phyloP scores from a whole-genome alignment of 1,140 invertebrate genomes.

The Aphaenogaster rudis region DNA sequence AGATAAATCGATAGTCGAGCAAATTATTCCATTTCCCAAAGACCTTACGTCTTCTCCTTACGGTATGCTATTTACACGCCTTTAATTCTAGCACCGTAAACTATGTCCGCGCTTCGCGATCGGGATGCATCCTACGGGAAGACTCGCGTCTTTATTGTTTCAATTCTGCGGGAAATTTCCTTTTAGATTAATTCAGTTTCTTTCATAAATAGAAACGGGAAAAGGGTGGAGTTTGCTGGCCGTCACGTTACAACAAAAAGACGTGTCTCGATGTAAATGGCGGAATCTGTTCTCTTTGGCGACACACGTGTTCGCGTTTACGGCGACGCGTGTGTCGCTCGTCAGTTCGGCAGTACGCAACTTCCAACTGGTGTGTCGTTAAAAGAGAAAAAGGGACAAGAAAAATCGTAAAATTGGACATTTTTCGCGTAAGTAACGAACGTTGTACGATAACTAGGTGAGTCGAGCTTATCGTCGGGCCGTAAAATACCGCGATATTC shows the following conservation, averaged over 20 bases:
- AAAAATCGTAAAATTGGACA: background rate
- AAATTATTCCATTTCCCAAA: background rate
- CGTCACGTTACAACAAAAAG: background rate
- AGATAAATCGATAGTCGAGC: background rate
- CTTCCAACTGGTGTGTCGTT: too few species aligned
- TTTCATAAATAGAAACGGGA: background rate
- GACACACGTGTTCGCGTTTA: slow-evolving; percentile 5
- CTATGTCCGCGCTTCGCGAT: background rate
- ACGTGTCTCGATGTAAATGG: slow-evolving; percentile 1
- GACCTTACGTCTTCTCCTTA: background rate
- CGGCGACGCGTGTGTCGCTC: background rate
- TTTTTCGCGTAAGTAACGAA: background rate
- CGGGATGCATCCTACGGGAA: background rate
- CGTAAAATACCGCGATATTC: slow-evolving; percentile 73
- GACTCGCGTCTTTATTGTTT: background rate
- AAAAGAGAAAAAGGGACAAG: background rate
- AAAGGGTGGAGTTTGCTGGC: background rate
- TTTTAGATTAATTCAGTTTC: background rate
- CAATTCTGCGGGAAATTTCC: background rate
- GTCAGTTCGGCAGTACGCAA: background rate
- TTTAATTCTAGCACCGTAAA: background rate
- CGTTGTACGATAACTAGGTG: slow-evolving; percentile 12
- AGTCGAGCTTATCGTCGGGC: slow-evolving; percentile 57
- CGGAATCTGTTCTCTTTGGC: background rate
- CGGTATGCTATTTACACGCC: background rate